Percentiles rank a stretch among this genome's conserved stretches.
Evolutionary conservation across 1,140 invertebrate species (phyloP).

Genomic region (Trichonephila clavata): DNA sequence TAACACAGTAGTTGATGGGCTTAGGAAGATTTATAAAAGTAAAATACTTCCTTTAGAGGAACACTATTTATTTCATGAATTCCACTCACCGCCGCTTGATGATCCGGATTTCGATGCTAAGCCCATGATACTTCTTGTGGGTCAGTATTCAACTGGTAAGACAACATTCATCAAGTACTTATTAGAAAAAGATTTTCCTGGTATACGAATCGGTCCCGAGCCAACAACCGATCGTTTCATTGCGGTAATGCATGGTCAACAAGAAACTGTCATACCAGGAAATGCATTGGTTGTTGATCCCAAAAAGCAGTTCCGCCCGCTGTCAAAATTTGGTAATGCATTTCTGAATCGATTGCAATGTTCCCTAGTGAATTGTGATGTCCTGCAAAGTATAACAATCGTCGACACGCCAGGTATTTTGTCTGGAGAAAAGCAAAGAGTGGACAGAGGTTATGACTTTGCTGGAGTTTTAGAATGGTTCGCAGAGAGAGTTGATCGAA

Average conservation of each 20-base stretch:
- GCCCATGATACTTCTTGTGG: slow-evolving; percentile 89
- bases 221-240: slow-evolving; percentile 99
- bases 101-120: slow-evolving; percentile 99
- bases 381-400: slow-evolving; percentile 95
- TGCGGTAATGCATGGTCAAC: slow-evolving; percentile 93
- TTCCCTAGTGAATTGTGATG: slow-evolving; percentile 90
- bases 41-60: slow-evolving; percentile 87
- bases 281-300: slow-evolving; percentile 99
- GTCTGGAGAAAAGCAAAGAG: slow-evolving; percentile 94
- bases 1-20: slow-evolving; percentile 82
- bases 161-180: slow-evolving; percentile 88
- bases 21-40: slow-evolving; percentile 85
- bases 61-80: slow-evolving; percentile 88
- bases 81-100: slow-evolving; percentile 89
- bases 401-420: slow-evolving; percentile 94
- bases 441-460: slow-evolving; percentile 98
- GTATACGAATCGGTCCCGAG: slow-evolving; percentile 94
- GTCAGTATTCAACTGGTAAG: slow-evolving; percentile 89
- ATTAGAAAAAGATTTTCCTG: slow-evolving; percentile 86
- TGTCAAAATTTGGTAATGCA: slow-evolving; percentile 98
- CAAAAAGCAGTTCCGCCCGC: slow-evolving; percentile 95
- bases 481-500: slow-evolving; percentile 97
- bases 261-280: slow-evolving; percentile 96
- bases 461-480: slow-evolving; percentile 99
- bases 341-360: slow-evolving; percentile 98